Evolutionary conservation across 2,888 invertebrate genomes (phyloP), one percentile per base, ranked within the genome.

Genomic region (Listrodromus nycthemerus): DNA sequence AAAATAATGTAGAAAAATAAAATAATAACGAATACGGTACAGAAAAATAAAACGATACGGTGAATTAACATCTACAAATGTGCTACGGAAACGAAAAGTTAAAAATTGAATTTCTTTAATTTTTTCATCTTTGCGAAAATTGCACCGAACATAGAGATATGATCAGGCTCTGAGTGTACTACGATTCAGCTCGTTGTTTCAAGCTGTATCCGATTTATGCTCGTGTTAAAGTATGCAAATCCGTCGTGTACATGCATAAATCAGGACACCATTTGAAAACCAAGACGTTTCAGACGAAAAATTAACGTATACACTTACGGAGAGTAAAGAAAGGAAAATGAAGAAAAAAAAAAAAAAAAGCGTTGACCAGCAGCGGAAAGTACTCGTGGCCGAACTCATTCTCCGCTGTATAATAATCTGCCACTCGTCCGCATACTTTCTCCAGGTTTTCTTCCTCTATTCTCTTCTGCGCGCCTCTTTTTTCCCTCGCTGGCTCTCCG

Each of bases 371-470:
- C 30, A 30, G 58, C 7, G 16, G 30, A 58, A 30, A 58, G 27
- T 30, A 10, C 30, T 58, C 58, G 30, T 58, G 27, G 30, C 27
- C 7, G 6, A 50, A 50, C 50, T 50, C 19, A 19, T 19, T 30
- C 30, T 30, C 27, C 16, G 10, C 55, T 55, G 21, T 19, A 55
- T 55, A 55, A 55, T 21, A 21, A 55, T 55, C 55, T 16, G 30
- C 58, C 27, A 58, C 58, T 58, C 24, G 58, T 58, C 24, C 58
- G 30, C 58, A 19, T 30, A 76, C 55, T 66, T 67, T 19, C 45
- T 0, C 19, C 7, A 13, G 45, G 27, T 52, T 66, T 66, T 37
- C 8, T 70, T 33, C 37, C 52, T 69, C 30, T 69, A 21, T 37
- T 27, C 19, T 21, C 37, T 70, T 2, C 3, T 55, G 16, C 70